Base-by-base conservation (phyloP, 92 coral and sea anemone species). In the Bergia sp. region DNA sequence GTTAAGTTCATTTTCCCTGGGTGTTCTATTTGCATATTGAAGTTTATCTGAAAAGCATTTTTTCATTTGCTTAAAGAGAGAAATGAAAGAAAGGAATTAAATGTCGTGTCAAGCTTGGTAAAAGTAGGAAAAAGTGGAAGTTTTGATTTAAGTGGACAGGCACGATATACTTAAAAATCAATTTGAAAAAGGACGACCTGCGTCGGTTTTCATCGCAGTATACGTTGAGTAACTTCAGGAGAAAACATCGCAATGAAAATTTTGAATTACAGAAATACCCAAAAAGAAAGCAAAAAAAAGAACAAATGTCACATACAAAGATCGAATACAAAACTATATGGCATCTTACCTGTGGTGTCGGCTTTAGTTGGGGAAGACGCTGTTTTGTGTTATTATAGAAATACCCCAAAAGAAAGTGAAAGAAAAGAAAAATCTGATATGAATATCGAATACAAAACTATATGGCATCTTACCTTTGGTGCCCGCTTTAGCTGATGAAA, bases 401-500 rank as follows among this genome's bases (percentile, higher is more conserved):
- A 2, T 37, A 38, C 9, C 16, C 41, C 21, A 67, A 36, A 37
- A 72, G 0, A 39, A 39, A 40, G 13, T 40, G 4, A 15, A 20
- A 0, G 29, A 41, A 18, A 18, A 18, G 18, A 5, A 29, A 29
- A 29, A 29, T 29, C 29, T 40, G 4, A 76, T 6, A 40, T 10
- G 18, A 76, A 74, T 41, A 18, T 42, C 3, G 2, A 76, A 75
- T 39, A 39, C 29, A 40, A 4, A 75, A 12, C 8, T 75, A 39
- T 75, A 6, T 41, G 21, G 29, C 8, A 76, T 6, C 80, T 76
- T 76, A 76, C 80, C 80, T 76, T 7, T 76, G 80, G 5, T 41
- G 80, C 50, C 58, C 18, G 58, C 45, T 76, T 76, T 76, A 76
- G n/a, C 18, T 76, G 80, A n/a, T 76, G 80, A 10, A 76, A 76